Evolutionary conservation across 1,140 invertebrate genomes (phyloP), one percentile per base, ranked within the genome.

Genomic region (Neotoxoptera formosana): DNA sequence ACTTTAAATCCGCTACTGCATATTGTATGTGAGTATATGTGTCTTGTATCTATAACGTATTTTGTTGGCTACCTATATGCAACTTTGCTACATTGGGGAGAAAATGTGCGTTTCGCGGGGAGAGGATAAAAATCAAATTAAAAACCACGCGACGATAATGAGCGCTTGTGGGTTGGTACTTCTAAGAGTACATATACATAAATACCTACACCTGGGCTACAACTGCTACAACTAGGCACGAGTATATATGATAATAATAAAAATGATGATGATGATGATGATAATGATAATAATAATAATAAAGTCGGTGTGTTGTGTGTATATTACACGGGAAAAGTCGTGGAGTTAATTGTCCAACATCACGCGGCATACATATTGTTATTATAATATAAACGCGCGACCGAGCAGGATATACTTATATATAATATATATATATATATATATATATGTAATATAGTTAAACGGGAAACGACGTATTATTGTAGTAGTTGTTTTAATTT

Each of bases 331-430:
- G 1, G n/a, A 21, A 92, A 92, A 84, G 76, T 53, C 76, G 14
- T 11, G 21, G 41, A 41, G 76, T 83, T 92, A 92, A 92, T 92
- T 92, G 91, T 45, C 48, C 2, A 9, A 51, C 21, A 36, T 48
- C 91, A 92, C 91, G 91, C 91, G 91, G 36, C 41, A n/a, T 76
- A n/a, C n/a, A 76, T 76, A 76, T n/a, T n/a, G 60, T 76, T 76
- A 67, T 67, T 67, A 34, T 76, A 34, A 76, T 76, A 76, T 76
- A n/a, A 76, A 76, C 60, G 30, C n/a, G 45, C 56, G 36, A 67
- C 90, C 41, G 25, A 36, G 56, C 90, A 91, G 90, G 90, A 91
- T 91, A 91, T n/a, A 67, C 36, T 60, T 76, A 34, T 76, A 83
- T 41, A n/a, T 67, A n/a, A n/a, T n/a, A n/a, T n/a, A n/a, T n/a